Conservation (phyloP, 2,888 invertebrate genomes). For the Villa cingulata region DNA sequence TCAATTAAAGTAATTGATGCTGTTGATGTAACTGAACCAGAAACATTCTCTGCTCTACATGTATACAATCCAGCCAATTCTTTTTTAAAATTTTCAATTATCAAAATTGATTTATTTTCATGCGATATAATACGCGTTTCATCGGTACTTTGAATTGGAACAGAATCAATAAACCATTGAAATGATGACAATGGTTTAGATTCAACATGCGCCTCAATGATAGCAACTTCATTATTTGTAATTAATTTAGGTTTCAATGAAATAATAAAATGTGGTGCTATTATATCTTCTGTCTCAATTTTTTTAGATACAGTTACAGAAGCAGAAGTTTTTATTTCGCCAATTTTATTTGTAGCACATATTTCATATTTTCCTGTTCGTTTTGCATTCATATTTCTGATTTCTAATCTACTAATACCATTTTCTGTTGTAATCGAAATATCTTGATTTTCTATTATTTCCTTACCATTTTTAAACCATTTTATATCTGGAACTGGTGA, state of each 20-base stretch:
- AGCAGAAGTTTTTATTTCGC: constrained; percentile 67
- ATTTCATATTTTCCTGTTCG: constrained; percentile 83
- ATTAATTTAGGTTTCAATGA: constrained; percentile 56
- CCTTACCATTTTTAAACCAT: constrained; percentile 76
- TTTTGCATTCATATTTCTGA: constrained; percentile 55
- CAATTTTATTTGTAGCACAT: constrained; percentile 59
- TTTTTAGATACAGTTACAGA: constrained; percentile 58
- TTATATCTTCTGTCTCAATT: constrained; percentile 44
- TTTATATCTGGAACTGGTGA: constrained; percentile 56
- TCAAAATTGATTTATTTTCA: constrained; percentile 64
- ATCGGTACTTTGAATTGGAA: constrained; percentile 54
- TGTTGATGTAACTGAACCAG: constrained; percentile 77
- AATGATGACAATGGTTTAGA: constrained; percentile 70
- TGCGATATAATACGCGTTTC: constrained; percentile 56
- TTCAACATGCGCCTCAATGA: constrained; percentile 63
- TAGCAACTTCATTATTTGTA: constrained; percentile 58
- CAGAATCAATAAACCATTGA: constrained; percentile 71
- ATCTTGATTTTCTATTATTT: constrained; percentile 50
- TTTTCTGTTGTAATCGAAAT: constrained; percentile 44
- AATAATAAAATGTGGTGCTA: constrained; percentile 59
- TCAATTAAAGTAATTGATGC: constrained; percentile 54
- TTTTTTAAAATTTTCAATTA: constrained; percentile 56
- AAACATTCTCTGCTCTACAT: constrained; percentile 79
- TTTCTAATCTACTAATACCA: constrained; percentile 48
- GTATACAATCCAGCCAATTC: constrained; percentile 65